Conservation (phyloP, 2,888 invertebrate genomes). For the Standfussiana lucernea region DNA sequence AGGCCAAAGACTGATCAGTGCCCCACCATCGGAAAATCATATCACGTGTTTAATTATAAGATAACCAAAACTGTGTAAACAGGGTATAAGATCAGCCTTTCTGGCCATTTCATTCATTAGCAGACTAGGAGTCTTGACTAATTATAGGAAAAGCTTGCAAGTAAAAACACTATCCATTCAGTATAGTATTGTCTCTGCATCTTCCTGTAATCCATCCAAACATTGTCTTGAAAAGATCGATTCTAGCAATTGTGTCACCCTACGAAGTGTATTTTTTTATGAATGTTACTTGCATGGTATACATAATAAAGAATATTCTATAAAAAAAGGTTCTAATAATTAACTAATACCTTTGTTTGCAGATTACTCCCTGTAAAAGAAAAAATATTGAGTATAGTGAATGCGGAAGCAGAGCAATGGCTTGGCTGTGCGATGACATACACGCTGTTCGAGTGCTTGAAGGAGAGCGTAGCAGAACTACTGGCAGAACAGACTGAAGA, state of each 20-base stretch:
- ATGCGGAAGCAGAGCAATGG: constrained; percentile 94
- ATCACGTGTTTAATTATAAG: neutral
- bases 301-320: neutral
- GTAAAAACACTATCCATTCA: too few relatives aligned
- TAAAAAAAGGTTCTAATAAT: neutral
- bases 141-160: neutral
- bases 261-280: too few relatives aligned
- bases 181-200: too few relatives aligned
- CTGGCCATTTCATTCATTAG: neutral
- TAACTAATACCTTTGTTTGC: constrained; percentile 49
- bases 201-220: too few relatives aligned
- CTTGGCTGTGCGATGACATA: constrained; percentile 98
- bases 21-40: neutral
- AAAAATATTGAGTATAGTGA: constrained; percentile 91
- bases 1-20: neutral
- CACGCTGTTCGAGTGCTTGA: constrained; percentile 97
- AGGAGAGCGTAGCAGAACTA: constrained; percentile 94
- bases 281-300: too few relatives aligned
- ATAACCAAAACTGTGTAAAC: neutral
- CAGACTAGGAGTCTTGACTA: neutral
- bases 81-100: neutral
- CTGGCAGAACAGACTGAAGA: constrained; percentile 93
- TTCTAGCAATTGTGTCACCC: too few relatives aligned
- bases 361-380: constrained; percentile 93
- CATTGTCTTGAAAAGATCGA: too few relatives aligned